Base-by-base conservation (phyloP, 2,113 vertebrate genomes). In the Gila orcuttii region DNA sequence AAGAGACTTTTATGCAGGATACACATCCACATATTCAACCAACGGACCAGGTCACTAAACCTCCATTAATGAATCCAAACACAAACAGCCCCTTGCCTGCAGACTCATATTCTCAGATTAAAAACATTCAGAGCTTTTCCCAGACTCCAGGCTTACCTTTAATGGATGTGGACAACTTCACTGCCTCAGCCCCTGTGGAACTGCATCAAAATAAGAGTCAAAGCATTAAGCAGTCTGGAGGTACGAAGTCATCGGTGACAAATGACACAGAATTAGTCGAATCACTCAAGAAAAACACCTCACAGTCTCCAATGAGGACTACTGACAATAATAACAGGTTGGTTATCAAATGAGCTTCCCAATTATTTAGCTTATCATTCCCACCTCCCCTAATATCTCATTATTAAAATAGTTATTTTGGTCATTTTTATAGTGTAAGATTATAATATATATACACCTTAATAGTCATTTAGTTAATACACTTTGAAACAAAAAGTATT, bases 251-350 rank as follows among this genome's bases (percentile, higher is more conserved):
- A 42, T 36, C 25, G 0, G 68, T 62, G 50, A 82, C 75, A 57
- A 92, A 91, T 79, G 85, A 90, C 75, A 89, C 92, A 33, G 86
- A 91, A 57, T 75, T 90, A 6, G 89, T 86, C 57, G 92, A 94
- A 60, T 78, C 85, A 87, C 85, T 88, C 11, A 93, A 91, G 89
- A 94, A 88, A 88, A 95, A 93, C 81, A 95, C 94, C 10, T 95
- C 94, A n/a, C 94, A 94, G 50, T 93, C 93, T 6, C 93, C 94
- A 0, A 94, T 93, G 92, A 91, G 73, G 79, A 94, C 93, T 86
- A 93, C 85, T 42, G 87, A 92, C 87, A 91, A 91, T 81, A 89
- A 93, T 82, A 89, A 90, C 66, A 93, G 92, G 95, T 73, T 42
- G 33, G 69, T 95, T 82, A 71, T 75, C 47, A 76, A 17, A 12